A percentile compares a stretch with the other conserved stretches of the same genome.
Evolutionary conservation across 1,140 invertebrate genomes (phyloP).

Genomic region (Achatina immaculata): DNA sequence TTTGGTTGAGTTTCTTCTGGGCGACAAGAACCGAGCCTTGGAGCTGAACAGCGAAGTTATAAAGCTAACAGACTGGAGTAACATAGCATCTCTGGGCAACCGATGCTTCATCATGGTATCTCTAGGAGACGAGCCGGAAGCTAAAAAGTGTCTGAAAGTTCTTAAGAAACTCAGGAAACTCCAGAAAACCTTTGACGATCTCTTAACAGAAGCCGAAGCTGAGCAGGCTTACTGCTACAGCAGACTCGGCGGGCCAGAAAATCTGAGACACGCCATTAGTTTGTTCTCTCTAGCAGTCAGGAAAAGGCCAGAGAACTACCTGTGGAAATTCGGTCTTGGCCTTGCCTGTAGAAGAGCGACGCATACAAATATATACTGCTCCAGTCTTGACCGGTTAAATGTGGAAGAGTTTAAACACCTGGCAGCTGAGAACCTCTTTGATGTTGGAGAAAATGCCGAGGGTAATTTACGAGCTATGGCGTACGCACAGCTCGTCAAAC

Average conservation of each 20-base stretch:
- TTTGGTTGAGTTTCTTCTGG: neutral
- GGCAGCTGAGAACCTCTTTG: neutral
- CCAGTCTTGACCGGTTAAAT: neutral
- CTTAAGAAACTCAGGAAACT: neutral
- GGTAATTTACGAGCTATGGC: neutral
- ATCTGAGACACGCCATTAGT: neutral
- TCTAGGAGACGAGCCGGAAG: neutral
- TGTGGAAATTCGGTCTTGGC: conserved; percentile 12
- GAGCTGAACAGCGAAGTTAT: neutral
- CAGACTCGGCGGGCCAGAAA: neutral
- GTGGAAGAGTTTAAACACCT: neutral
- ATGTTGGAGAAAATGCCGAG: neutral
- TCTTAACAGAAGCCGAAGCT: neutral
- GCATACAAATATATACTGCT: neutral
- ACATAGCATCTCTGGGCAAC: neutral
- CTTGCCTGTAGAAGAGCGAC: neutral
- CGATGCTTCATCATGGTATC: neutral
- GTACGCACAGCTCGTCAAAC: neutral
- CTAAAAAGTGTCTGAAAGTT: neutral
- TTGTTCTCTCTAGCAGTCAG: neutral
- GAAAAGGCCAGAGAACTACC: neutral
- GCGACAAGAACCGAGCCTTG: neutral
- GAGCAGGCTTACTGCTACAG: conserved; percentile 12
- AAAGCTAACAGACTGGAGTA: neutral
- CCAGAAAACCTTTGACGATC: neutral